These are phyloP conservation scores for Calephelis perditalis DNA, from an alignment of 2,888 invertebrate genomes.

Conservation along the genomic window DNA sequence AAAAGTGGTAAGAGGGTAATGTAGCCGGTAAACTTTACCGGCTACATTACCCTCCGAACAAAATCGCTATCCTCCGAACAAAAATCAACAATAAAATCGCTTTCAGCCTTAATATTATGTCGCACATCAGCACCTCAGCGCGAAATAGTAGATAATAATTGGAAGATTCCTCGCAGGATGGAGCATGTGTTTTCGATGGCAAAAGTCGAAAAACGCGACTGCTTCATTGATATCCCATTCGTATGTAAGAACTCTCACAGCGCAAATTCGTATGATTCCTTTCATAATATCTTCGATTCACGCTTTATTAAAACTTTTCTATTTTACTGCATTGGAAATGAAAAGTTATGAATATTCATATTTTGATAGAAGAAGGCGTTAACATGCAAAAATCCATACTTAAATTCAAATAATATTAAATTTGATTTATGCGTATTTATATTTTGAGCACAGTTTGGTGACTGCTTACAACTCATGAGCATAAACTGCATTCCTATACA, in stretches of 20 bases:
- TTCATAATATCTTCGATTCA: neutral
- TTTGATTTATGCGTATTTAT: too few species aligned
- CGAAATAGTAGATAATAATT: constrained; percentile 37
- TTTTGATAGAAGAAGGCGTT: neutral
- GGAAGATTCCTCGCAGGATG: constrained; percentile 32
- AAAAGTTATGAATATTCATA: neutral
- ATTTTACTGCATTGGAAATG: neutral
- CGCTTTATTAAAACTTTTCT: constrained; percentile 8
- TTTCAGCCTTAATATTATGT: neutral
- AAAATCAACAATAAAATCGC: neutral
- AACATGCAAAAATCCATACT: too few species aligned
- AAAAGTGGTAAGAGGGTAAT: too few species aligned
- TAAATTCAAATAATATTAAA: too few species aligned
- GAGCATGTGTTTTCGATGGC: constrained; percentile 31
- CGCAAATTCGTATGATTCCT: neutral
- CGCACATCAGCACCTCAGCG: constrained; percentile 16
- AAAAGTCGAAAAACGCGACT: constrained; percentile 19
- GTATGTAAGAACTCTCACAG: constrained; percentile 17
- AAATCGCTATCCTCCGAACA: too few species aligned
- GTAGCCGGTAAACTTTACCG: too few species aligned
- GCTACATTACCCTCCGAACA: too few species aligned
- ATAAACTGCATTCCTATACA: too few species aligned
- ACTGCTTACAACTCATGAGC: too few species aligned
- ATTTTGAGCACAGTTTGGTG: too few species aligned
- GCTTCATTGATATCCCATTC: constrained; percentile 20